Conservation (phyloP, 2,797 vertebrate genomes). For the Bradypodion ventrale region DNA sequence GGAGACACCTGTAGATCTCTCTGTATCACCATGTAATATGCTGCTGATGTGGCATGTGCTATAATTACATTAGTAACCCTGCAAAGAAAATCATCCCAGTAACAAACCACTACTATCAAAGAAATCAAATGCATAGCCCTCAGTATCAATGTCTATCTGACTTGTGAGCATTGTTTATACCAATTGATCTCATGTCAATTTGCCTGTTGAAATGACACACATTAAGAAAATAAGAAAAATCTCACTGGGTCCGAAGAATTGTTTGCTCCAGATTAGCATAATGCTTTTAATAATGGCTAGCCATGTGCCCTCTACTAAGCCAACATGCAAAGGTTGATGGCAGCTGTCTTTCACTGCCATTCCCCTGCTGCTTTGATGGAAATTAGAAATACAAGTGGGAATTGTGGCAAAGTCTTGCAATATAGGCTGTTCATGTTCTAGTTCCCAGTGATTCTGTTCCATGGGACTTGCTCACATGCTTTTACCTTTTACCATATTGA, state of each 20-base stretch:
- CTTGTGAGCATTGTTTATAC: not conserved
- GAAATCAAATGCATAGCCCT: not conserved
- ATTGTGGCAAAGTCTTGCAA: no score
- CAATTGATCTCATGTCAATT: not conserved
- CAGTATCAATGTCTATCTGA: not conserved
- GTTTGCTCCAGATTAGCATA: no score
- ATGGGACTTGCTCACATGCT: not conserved
- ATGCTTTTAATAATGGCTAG: no score
- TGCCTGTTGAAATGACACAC: not conserved
- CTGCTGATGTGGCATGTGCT: not conserved
- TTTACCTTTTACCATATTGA: not conserved
- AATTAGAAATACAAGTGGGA: no score
- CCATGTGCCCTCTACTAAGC: no score
- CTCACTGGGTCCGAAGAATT: not conserved
- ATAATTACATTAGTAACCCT: not conserved
- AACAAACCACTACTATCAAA: not conserved
- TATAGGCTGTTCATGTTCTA: no score
- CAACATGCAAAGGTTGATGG: no score
- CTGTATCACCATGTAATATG: not conserved
- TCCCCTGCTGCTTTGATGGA: no score
- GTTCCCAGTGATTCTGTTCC: not conserved
- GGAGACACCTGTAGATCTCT: not conserved
- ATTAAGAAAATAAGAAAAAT: not conserved
- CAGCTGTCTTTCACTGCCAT: no score
- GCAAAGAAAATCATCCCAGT: not conserved